These are phyloP conservation scores for Aurelia sp. DNA, from an alignment of 30 jellyfish, hydroid and myxozoan genomes.

Conservation along the genomic window DNA sequence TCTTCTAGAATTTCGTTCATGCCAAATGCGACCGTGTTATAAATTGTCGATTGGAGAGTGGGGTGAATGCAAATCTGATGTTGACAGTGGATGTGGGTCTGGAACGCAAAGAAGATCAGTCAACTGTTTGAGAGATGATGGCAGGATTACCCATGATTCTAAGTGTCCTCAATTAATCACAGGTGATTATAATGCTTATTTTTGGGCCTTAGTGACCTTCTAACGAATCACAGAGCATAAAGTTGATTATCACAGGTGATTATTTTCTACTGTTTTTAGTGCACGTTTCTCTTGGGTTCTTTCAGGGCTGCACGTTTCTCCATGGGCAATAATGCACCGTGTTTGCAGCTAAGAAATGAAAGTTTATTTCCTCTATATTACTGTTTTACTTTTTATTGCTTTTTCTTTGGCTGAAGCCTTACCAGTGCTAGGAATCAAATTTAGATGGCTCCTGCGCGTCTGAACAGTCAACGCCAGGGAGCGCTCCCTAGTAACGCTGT, in stretches of 20 bases:
- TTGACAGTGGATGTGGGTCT: constrained; percentile 53
- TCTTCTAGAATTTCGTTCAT: constrained; percentile 59
- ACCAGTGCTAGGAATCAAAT: no score
- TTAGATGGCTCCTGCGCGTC: no score
- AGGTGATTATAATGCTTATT: constrained; percentile 13
- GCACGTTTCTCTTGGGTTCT: no score
- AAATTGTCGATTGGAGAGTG: constrained; percentile 37
- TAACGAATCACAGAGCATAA: not conserved
- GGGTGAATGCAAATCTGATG: constrained; percentile 45
- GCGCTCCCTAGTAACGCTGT: no score
- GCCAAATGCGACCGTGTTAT: constrained; percentile 71
- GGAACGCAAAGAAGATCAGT: constrained; percentile 47
- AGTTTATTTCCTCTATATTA: no score
- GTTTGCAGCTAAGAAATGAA: no score
- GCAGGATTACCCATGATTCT: constrained; percentile 40
- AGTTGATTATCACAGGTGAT: constrained; percentile 23
- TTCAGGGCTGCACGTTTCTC: no score
- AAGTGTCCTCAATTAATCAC: constrained; percentile 36
- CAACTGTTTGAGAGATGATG: constrained; percentile 72
- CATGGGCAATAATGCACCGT: no score
- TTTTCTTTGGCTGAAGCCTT: no score
- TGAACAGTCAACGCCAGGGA: no score
- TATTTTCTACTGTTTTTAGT: no score
- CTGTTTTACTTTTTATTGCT: no score
- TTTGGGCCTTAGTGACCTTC: not conserved